Evolutionary conservation across 1,140 invertebrate species (phyloP).

Genomic region (Bombus superbus): DNA sequence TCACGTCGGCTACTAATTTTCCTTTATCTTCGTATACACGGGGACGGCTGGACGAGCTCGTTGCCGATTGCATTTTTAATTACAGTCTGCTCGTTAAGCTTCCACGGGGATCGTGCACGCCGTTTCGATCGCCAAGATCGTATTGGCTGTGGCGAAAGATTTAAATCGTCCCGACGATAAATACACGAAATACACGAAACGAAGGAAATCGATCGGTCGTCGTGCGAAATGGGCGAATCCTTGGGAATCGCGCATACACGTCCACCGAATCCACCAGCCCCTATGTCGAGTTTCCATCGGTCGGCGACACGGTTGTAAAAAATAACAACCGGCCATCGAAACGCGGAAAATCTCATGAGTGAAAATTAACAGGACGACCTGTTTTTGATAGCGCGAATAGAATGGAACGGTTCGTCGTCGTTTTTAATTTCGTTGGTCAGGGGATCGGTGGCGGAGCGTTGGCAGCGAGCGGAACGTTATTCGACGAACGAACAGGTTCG

Average conservation of each 20-base stretch:
- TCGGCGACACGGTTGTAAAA: not conserved
- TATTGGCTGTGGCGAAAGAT: constrained; percentile 14
- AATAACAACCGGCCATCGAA: not conserved
- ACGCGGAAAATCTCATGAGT: constrained; percentile 11
- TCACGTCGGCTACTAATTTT: constrained; percentile 42
- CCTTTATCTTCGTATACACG: constrained; percentile 44
- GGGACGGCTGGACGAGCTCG: constrained; percentile 2
- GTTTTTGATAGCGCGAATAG: constrained; percentile 32
- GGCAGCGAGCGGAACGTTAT: not conserved
- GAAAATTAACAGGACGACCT: constrained; percentile 25
- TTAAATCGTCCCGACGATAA: not conserved
- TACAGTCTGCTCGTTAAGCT: not conserved
- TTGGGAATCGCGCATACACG: not conserved
- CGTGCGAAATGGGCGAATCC: not conserved
- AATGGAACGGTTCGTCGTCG: constrained; percentile 13
- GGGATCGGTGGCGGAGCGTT: no score
- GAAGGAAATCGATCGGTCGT: not conserved
- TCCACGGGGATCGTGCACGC: not conserved
- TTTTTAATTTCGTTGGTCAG: constrained; percentile 43
- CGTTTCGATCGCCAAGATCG: not conserved
- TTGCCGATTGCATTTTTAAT: constrained; percentile 57
- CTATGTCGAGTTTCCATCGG: not conserved
- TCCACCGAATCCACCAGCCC: not conserved
- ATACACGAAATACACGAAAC: not conserved
- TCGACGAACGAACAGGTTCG: not conserved